Conservation (phyloP, 2,888 invertebrate genomes). For the Chloroclystis v-ata region DNA sequence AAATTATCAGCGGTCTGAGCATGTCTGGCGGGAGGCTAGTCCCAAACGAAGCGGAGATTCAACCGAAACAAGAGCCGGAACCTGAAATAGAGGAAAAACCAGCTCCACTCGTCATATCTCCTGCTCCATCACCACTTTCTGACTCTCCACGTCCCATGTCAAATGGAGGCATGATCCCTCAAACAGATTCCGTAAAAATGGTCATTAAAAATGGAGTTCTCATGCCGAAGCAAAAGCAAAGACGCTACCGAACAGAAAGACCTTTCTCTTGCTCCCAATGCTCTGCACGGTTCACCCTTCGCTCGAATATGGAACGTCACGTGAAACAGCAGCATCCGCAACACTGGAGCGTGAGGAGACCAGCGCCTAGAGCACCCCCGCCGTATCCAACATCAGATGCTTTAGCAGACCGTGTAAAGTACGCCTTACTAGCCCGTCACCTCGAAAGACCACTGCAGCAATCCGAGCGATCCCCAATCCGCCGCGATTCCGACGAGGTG, state of each 20-base stretch:
- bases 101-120: constrained; percentile 55
- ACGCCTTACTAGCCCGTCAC: constrained; percentile 87
- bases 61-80: constrained; percentile 68
- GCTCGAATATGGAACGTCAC: constrained; percentile 97
- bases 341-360: constrained; percentile 89
- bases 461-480: constrained; percentile 58
- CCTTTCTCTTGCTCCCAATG: constrained; percentile 95
- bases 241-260: constrained; percentile 92
- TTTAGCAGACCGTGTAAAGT: constrained; percentile 78
- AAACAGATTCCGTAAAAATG: constrained; percentile 87
- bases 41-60: constrained; percentile 55
- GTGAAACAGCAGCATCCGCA: constrained; percentile 96
- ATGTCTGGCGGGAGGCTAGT: constrained; percentile 83
- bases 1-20: constrained; percentile 80
- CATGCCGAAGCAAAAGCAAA: constrained; percentile 94
- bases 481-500: constrained; percentile 76
- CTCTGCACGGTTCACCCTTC: constrained; percentile 91
- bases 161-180: constrained; percentile 53
- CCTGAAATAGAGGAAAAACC: constrained; percentile 74
- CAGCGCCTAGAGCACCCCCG: constrained; percentile 63
- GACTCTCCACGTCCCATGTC: constrained; percentile 70
- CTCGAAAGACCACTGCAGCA: constrained; percentile 79
- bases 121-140: constrained; percentile 64
- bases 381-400: constrained; percentile 56
- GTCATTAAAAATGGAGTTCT: constrained; percentile 93